Percentiles rank a stretch among this genome's conserved stretches.
Conservation (phyloP, 2,797 vertebrate genomes). For the Dermochelys coriacea region DNA sequence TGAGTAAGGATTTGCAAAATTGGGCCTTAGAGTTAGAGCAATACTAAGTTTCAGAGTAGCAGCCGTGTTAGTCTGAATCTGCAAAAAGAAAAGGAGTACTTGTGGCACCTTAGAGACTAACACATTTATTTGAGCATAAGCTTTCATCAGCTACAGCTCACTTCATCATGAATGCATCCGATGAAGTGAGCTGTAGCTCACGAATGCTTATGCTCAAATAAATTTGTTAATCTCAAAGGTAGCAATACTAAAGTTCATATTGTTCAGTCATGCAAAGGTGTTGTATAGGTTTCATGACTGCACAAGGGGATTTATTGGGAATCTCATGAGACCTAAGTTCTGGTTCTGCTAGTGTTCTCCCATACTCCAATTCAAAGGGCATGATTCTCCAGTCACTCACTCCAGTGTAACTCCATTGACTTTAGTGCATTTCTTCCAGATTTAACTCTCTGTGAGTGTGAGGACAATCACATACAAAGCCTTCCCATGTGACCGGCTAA, state of each 20-base stretch:
- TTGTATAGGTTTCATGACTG: background rate
- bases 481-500: background rate
- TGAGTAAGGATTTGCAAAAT: background rate
- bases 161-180: too few relatives aligned
- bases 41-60: background rate
- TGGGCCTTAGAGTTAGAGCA: background rate
- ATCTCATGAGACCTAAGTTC: background rate
- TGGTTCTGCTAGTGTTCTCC: background rate
- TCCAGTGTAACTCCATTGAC: background rate
- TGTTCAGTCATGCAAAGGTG: background rate
- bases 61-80: too few relatives aligned
- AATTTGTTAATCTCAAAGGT: too few relatives aligned
- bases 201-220: too few relatives aligned
- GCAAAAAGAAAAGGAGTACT: too few relatives aligned
- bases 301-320: background rate
- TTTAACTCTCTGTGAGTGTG: background rate
- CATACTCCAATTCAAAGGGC: background rate
- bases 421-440: background rate
- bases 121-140: too few relatives aligned
- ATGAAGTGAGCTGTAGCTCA: too few relatives aligned
- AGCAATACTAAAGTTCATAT: background rate
- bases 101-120: too few relatives aligned
- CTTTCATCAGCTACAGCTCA: too few relatives aligned
- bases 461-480: background rate
- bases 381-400: background rate